Evolutionary conservation across 2,888 invertebrate genomes (phyloP).

Genomic region (Brachyptera putata): DNA sequence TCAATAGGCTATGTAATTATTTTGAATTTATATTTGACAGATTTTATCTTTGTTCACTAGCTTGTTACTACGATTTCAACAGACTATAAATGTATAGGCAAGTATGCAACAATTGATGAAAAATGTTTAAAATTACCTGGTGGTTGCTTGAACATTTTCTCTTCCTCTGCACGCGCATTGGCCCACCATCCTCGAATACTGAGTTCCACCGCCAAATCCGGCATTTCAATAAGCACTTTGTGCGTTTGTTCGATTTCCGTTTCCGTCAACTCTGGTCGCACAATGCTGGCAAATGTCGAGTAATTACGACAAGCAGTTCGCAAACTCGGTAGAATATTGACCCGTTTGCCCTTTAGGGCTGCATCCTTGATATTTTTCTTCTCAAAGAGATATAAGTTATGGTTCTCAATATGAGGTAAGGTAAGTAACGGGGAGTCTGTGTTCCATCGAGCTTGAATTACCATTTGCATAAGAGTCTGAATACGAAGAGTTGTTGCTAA

Average conservation of each 20-base stretch:
- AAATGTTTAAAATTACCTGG: background rate
- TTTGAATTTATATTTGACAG: no score
- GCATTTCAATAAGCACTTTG: constrained; percentile 56
- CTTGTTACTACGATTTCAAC: no score
- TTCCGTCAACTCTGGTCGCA: constrained; percentile 62
- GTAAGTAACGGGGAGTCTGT: constrained; percentile 67
- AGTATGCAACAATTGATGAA: no score
- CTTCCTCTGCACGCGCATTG: constrained; percentile 33
- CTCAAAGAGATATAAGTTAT: constrained; percentile 36
- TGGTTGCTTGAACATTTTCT: constrained; percentile 23
- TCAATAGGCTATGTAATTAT: no score
- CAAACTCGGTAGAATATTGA: background rate
- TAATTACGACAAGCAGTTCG: constrained; percentile 49
- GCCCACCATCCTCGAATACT: constrained; percentile 54
- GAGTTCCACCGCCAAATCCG: constrained; percentile 57
- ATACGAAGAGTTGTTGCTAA: constrained; percentile 72
- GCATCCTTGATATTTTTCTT: background rate
- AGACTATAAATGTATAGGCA: no score
- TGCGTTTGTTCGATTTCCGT: constrained; percentile 60
- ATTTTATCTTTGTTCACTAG: no score
- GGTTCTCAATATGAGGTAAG: constrained; percentile 69
- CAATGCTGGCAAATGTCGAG: constrained; percentile 55
- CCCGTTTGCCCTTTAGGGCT: constrained; percentile 4
- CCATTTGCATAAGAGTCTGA: constrained; percentile 79
- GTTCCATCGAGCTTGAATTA: constrained; percentile 89